Evolutionary conservation across 2,113 vertebrate species (phyloP).

Genomic region (Blennius ocellaris): DNA sequence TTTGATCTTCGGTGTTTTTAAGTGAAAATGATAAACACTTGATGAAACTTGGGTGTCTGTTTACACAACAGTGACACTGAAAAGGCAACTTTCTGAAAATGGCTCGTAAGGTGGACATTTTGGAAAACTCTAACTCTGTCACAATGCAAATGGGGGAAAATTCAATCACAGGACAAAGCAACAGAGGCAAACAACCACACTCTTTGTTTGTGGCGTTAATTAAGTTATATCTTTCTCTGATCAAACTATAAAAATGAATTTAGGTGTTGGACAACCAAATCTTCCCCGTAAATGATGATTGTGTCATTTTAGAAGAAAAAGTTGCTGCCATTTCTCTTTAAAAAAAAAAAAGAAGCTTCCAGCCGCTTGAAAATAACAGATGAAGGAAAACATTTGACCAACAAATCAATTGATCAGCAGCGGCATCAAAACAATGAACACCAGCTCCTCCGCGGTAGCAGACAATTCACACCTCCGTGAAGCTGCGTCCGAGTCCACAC

Average conservation of each 20-base stretch:
- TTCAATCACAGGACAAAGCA: background rate
- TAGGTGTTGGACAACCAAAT: background rate
- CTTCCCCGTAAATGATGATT: constrained; percentile 8
- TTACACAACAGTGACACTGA: too few relatives aligned
- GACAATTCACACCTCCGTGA: too few relatives aligned
- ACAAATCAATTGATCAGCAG: background rate
- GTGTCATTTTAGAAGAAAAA: background rate
- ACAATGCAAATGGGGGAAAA: background rate
- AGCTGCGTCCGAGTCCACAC: too few relatives aligned
- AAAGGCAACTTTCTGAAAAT: too few relatives aligned
- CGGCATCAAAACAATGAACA: too few relatives aligned
- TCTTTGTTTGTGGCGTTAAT: background rate
- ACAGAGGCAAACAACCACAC: background rate
- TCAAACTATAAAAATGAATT: constrained; percentile 6
- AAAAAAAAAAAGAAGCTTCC: background rate
- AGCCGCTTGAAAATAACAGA: background rate
- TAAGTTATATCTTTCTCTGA: constrained; percentile 12
- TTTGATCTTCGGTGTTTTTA: too few relatives aligned
- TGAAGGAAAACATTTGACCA: background rate
- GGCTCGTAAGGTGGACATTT: too few relatives aligned
- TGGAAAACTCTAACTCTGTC: too few relatives aligned
- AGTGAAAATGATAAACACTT: too few relatives aligned
- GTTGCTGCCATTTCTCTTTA: background rate
- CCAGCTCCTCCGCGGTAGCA: too few relatives aligned
- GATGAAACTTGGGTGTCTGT: too few relatives aligned